Evolutionary conservation across 2,888 invertebrate genomes (phyloP).

Genomic region (Pollenia griseotomentosa): DNA sequence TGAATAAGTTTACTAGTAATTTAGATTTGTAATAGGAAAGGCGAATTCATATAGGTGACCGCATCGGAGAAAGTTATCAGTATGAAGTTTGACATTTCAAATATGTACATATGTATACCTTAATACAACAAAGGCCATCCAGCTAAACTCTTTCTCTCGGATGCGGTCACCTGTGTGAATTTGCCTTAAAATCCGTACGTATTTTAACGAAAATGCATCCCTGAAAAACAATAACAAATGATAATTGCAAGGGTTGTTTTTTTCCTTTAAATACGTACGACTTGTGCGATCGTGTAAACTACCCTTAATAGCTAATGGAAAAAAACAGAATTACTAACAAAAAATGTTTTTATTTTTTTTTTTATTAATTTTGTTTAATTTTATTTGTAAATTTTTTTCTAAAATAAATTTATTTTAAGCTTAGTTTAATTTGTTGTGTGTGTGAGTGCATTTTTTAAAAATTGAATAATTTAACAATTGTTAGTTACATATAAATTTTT

Average conservation of each 20-base stretch:
- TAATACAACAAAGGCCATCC: too few relatives aligned
- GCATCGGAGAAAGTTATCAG: too few relatives aligned
- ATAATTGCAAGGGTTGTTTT: too few relatives aligned
- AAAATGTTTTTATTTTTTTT: background rate
- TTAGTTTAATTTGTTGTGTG: constrained; percentile 26
- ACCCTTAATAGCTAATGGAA: background rate
- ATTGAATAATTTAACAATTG: constrained; percentile 57
- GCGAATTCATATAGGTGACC: too few relatives aligned
- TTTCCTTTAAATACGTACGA: too few relatives aligned
- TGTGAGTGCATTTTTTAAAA: constrained; percentile 55
- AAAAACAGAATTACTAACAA: too few relatives aligned
- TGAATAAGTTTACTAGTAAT: constrained; percentile 82
- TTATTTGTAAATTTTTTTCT: constrained; percentile 4
- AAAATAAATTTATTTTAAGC: constrained; percentile 33
- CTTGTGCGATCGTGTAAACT: too few relatives aligned
- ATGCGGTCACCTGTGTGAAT: background rate
- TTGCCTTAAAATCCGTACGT: background rate
- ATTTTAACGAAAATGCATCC: too few relatives aligned
- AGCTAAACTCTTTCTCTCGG: background rate
- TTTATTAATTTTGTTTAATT: constrained; percentile 17
- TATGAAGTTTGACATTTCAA: too few relatives aligned
- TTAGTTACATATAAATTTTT: background rate
- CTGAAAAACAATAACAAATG: too few relatives aligned
- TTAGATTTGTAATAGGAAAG: too few relatives aligned
- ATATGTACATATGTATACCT: too few relatives aligned